Conservation (phyloP, 2,113 vertebrate species). For the Paralichthys olivaceus region DNA sequence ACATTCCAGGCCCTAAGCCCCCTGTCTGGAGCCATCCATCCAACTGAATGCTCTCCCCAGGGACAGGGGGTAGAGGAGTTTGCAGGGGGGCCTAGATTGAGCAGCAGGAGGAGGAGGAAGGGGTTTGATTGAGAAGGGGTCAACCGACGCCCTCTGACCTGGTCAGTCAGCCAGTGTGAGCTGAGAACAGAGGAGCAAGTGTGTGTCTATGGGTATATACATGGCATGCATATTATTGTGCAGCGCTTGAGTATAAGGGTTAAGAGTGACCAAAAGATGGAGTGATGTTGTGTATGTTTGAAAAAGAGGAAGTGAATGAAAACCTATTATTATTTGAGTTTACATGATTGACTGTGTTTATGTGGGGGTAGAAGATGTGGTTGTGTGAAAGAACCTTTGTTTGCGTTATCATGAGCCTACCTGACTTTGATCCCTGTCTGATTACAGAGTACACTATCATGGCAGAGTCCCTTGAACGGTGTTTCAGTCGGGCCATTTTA, state of each 20-base stretch:
- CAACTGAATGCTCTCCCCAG: conserved; percentile 76
- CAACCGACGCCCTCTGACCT: conserved; percentile 77
- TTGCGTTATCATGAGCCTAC: background rate
- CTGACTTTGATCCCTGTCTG: conserved; percentile 5
- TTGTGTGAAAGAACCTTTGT: background rate
- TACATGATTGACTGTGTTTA: background rate
- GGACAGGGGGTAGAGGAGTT: conserved; percentile 52
- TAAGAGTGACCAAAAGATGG: background rate
- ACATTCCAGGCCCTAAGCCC: conserved; percentile 81
- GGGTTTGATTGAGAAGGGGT: conserved; percentile 59
- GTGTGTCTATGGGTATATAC: conserved; percentile 24
- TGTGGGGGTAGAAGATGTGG: background rate
- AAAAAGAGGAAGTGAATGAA: background rate
- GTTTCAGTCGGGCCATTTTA: conserved; percentile 92
- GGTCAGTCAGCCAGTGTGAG: conserved; percentile 55
- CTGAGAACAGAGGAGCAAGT: conserved; percentile 40
- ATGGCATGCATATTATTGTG: background rate
- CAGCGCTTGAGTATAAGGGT: background rate
- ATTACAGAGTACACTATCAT: conserved; percentile 94
- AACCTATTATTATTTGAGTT: background rate
- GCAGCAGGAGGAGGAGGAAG: conserved; percentile 43
- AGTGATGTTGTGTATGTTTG: background rate
- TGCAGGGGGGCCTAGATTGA: conserved; percentile 42
- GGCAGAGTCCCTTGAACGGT: conserved; percentile 94
- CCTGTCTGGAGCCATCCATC: conserved; percentile 84